phyloP scores from a whole-genome alignment of 2,113 vertebrate genomes.

The Saccopteryx bilineata region DNA sequence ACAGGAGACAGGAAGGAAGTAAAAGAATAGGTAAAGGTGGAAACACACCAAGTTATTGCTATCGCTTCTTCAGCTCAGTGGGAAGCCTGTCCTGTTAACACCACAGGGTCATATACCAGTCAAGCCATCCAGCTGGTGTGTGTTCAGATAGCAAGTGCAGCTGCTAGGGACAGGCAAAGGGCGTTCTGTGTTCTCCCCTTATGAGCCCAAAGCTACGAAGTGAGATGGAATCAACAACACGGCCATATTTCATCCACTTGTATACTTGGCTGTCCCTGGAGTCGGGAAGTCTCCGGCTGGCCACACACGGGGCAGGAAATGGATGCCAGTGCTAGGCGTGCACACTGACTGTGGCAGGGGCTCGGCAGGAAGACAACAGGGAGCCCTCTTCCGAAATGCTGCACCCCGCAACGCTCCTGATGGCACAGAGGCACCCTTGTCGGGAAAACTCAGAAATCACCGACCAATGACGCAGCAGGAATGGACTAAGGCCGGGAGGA shows the following conservation, averaged over 20 bases:
- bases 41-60: not conserved
- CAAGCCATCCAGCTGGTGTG: not conserved
- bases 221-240: not conserved
- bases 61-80: not conserved
- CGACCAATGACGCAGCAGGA: not conserved
- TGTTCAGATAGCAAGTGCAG: not conserved
- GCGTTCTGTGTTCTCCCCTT: not conserved
- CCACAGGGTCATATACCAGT: not conserved
- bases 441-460: not conserved
- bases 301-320: not conserved
- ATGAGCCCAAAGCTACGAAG: not conserved
- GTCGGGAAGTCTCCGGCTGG: not conserved
- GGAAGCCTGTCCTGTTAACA: not conserved
- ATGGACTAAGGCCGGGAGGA: not conserved
- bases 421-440: not conserved
- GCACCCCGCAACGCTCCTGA: rapidly evolving
- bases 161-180: not conserved
- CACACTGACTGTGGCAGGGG: not conserved
- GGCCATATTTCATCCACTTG: not conserved
- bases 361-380: not conserved
- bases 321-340: not conserved
- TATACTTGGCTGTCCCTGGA: not conserved
- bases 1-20: constrained; percentile 67
- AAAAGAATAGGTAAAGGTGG: constrained; percentile 64
- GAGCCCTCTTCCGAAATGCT: not conserved